Percentiles rank a stretch among this genome's conserved stretches.
These are phyloP conservation scores for Mugil cephalus DNA, from an alignment of 2,113 vertebrate species.

Conservation along the genomic window DNA sequence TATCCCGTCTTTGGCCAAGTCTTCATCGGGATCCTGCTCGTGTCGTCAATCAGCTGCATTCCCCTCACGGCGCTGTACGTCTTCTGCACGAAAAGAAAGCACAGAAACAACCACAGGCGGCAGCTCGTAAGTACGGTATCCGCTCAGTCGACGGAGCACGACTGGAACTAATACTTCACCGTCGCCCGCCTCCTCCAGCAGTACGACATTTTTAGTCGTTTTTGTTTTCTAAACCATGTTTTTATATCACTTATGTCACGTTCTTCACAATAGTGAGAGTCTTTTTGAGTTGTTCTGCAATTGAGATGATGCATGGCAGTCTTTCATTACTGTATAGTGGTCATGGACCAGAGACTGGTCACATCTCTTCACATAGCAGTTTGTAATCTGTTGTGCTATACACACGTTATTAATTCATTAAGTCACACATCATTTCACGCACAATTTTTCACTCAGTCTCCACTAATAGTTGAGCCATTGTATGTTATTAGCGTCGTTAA, in stretches of 20 bases:
- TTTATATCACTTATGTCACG: no score
- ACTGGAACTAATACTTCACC: not conserved
- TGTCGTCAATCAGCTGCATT: conserved; percentile 86
- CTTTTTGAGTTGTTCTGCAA: not conserved
- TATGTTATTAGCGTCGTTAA: conserved; percentile 2
- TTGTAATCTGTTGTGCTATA: no score
- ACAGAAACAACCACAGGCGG: not conserved
- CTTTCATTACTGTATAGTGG: not conserved
- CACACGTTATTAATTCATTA: no score
- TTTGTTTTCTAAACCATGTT: no score
- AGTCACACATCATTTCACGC: not conserved
- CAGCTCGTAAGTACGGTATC: conserved; percentile 31
- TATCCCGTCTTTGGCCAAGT: conserved; percentile 87
- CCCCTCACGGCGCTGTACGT: conserved; percentile 86
- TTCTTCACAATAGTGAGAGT: no score
- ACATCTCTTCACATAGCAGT: no score
- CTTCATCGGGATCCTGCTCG: conserved; percentile 89
- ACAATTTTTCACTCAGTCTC: not conserved
- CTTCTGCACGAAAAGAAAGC: conserved; percentile 74
- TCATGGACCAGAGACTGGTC: no score
- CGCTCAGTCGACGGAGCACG: not conserved
- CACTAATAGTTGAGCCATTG: not conserved
- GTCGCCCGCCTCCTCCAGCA: not conserved
- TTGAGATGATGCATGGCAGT: not conserved
- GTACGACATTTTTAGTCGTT: not conserved